These are phyloP conservation scores for Ciona savignyi DNA, from an alignment of 23 tunicate species.

Conservation along the genomic window DNA sequence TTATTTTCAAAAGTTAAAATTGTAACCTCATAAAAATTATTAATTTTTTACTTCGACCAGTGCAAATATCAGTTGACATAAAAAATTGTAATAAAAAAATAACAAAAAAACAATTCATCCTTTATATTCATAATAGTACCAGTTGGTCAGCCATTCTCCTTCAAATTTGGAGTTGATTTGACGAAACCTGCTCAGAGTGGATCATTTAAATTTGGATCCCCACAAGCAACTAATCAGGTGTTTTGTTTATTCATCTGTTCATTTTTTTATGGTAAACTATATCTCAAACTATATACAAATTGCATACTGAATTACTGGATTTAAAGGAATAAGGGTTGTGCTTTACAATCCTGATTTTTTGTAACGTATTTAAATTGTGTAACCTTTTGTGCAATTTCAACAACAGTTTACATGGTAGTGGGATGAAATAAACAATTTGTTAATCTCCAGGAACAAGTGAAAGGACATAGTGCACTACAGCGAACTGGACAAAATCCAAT, in stretches of 20 bases:
- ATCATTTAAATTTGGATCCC: background rate
- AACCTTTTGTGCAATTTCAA: background rate
- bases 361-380: no score
- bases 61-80: no score
- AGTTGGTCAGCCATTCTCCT: background rate
- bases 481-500: background rate
- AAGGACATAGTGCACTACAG: background rate
- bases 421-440: no score
- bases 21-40: no score
- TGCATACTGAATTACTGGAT: background rate
- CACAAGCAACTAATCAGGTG: background rate
- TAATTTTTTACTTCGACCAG: no score
- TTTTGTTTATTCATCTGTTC: no score
- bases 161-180: background rate
- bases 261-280: no score
- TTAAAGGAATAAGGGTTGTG: background rate
- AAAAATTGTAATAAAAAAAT: no score
- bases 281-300: no score
- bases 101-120: no score
- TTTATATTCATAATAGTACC: no score
- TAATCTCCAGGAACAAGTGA: background rate
- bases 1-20: background rate
- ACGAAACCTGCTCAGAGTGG: background rate
- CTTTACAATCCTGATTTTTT: background rate
- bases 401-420: no score